Percentiles rank a stretch among this genome's conserved stretches.
Conservation (phyloP, 2,888 invertebrate genomes). For the Macaria liturata region DNA sequence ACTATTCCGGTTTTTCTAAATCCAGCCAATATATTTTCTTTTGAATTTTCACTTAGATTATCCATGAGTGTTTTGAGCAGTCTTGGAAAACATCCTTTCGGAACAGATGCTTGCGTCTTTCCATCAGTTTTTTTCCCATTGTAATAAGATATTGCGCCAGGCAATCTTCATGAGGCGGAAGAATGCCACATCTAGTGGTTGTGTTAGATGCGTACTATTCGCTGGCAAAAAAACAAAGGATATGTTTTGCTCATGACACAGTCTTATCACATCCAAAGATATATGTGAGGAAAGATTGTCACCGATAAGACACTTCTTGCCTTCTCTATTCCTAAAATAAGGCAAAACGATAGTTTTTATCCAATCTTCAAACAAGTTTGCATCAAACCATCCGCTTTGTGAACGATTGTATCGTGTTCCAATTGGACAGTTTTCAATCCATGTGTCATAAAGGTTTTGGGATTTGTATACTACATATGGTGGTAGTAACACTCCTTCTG, state of each 20-base stretch:
- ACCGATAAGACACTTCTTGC: conserved; percentile 52
- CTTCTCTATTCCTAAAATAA: conserved; percentile 37
- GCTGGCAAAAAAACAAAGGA: conserved; percentile 21
- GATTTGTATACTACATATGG: conserved; percentile 51
- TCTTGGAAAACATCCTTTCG: no score
- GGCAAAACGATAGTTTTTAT: conserved; percentile 37
- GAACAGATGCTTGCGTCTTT: neutral
- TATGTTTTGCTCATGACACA: conserved; percentile 23
- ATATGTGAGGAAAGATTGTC: conserved; percentile 43
- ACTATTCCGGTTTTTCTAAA: no score
- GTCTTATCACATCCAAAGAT: conserved; percentile 23
- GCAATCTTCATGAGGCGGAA: conserved; percentile 1
- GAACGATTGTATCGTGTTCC: conserved; percentile 44
- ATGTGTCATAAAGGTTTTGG: conserved; percentile 45
- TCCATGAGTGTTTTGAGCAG: no score
- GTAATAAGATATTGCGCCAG: neutral
- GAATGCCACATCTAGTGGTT: conserved; percentile 1
- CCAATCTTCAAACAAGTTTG: conserved; percentile 49
- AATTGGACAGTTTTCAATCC: conserved; percentile 43
- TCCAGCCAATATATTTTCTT: no score
- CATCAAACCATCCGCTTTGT: conserved; percentile 53
- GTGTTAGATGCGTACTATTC: conserved; percentile 7
- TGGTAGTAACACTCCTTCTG: conserved; percentile 48
- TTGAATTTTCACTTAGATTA: no score
- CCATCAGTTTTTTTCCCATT: conserved; percentile 3